These are phyloP conservation scores for Cantharis rufa DNA, from an alignment of 2,888 invertebrate genomes.

Conservation along the genomic window DNA sequence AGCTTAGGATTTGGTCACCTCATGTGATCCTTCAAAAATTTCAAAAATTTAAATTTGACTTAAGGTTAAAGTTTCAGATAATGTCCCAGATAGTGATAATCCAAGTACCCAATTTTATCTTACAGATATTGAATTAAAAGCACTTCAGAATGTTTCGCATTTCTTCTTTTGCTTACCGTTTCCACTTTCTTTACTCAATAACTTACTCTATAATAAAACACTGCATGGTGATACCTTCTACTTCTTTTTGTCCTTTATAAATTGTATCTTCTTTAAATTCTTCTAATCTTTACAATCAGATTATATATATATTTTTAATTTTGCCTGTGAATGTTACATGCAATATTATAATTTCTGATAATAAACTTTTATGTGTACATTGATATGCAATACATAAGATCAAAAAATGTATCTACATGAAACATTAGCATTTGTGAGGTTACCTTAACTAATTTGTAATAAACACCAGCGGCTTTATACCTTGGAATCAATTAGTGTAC, in stretches of 20 bases:
- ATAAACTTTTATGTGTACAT: neutral
- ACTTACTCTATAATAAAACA: too few relatives aligned
- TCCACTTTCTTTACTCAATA: neutral
- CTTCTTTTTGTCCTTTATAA: neutral
- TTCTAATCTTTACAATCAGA: too few relatives aligned
- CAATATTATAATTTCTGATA: neutral
- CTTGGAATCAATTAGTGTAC: slow-evolving; percentile 40
- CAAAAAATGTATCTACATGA: neutral
- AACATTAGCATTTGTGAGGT: neutral
- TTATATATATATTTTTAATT: neutral
- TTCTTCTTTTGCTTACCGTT: neutral
- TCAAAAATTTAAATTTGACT: too few relatives aligned
- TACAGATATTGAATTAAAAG: too few relatives aligned
- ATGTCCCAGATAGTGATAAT: too few relatives aligned
- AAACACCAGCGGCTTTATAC: slow-evolving; percentile 38
- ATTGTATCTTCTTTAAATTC: too few relatives aligned
- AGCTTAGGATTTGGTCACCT: neutral
- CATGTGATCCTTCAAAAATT: neutral
- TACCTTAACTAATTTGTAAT: slow-evolving; percentile 40
- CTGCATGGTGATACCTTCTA: neutral
- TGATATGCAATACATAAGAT: neutral
- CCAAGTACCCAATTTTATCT: too few relatives aligned
- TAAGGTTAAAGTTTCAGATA: too few relatives aligned
- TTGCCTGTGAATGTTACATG: neutral
- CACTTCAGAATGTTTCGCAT: too few relatives aligned